Evolutionary conservation across 1,140 invertebrate species (phyloP), one percentile per base, ranked within the genome.

Genomic region (Berghia stephanieae): DNA sequence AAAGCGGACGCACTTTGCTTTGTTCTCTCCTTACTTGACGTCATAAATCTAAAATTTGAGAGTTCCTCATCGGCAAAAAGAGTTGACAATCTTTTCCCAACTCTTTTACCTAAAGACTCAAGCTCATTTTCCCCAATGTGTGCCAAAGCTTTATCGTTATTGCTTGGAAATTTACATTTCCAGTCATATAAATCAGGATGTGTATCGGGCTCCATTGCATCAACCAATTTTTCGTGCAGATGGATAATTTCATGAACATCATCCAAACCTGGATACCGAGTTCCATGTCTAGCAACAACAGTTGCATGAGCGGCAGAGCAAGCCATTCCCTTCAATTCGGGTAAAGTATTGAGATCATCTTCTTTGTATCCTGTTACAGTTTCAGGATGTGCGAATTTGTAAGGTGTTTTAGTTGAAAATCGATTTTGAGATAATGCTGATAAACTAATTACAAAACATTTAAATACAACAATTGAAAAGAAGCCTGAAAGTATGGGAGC

Each of bases 321-420:
- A 66, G 78, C 42, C 55, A 79, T 78, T 6, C 79, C 75, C 13
- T 77, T 43, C 43, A 70, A 60, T 5, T 85, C 78, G 38, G 72
- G 43, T 21, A 76, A 16, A 40, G 77, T 73, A 27, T 78, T 79
- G 70, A 77, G 71, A 52, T 81, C 74, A 72, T 83, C 82, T 69
- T 79, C 81, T 6, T 66, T 8, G 13, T 79, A 10, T 42, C 46
- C 49, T 1, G 34, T 57, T 42, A 79, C 78, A 3, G 80, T 44
- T 31, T 70, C 46, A n/a, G 79, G 52, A 40, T 81, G 67, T n/a
- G 77, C 38, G 80, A 80, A 83, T 1, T 73, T 78, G 69, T 84
- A 86, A 10, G 82, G 81, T 10, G 85, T 86, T 75, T 84, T 86
- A n/a, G 81, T 83, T 42, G 81, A 81, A 70, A 80, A 81, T 75